phyloP scores from a whole-genome alignment of 64 coral and sea anemone species.

The Montipora cactus region DNA sequence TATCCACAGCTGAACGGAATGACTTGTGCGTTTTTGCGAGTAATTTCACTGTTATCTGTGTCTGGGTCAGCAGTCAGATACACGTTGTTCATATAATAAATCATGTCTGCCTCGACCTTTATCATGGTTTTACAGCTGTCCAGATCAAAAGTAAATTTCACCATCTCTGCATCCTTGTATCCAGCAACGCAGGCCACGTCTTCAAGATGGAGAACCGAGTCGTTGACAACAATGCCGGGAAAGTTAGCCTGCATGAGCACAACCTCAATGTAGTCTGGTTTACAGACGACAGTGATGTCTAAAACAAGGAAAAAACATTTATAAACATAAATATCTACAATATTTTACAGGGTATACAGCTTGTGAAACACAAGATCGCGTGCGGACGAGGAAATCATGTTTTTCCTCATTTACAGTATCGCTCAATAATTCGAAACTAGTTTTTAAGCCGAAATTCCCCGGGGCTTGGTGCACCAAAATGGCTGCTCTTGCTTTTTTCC shows the following conservation, averaged over 20 bases:
- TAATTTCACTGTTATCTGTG: neutral
- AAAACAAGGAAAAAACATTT: neutral
- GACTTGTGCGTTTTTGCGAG: neutral
- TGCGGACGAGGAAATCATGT: too few relatives aligned
- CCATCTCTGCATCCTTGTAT: conserved; percentile 18
- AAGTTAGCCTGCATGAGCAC: neutral
- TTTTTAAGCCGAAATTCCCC: too few relatives aligned
- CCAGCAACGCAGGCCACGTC: conserved; percentile 14
- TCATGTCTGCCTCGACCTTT: neutral
- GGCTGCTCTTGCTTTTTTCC: too few relatives aligned
- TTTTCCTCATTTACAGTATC: too few relatives aligned
- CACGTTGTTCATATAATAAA: conserved; percentile 19
- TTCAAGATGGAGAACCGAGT: conserved; percentile 20
- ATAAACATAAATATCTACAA: neutral
- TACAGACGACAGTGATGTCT: conserved; percentile 21
- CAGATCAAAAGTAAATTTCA: conserved; percentile 28
- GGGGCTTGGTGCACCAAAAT: too few relatives aligned
- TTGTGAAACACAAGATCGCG: too few relatives aligned
- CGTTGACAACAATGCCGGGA: conserved; percentile 23
- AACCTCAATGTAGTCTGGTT: conserved; percentile 30
- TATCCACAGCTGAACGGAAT: conserved; percentile 32
- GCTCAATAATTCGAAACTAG: too few relatives aligned
- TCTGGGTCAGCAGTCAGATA: neutral
- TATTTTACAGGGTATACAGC: too few relatives aligned
- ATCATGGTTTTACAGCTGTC: neutral